Percentiles rank a stretch among this genome's conserved stretches.
phyloP scores from a whole-genome alignment of 2,113 vertebrate genomes.

The Engystomops pustulosus region DNA sequence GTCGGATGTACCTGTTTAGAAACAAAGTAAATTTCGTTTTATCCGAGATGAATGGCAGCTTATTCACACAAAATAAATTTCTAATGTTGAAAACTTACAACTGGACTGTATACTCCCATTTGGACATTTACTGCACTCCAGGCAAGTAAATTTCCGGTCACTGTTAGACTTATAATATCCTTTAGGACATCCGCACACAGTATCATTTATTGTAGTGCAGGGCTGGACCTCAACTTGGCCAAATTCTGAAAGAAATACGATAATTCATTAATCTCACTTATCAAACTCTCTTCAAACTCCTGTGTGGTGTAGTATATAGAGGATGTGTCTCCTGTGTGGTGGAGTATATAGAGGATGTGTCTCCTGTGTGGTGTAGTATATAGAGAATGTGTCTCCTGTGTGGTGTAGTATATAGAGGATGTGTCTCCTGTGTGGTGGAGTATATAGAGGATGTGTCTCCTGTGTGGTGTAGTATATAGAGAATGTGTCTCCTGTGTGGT shows the following conservation, averaged over 20 bases:
- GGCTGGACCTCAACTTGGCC: conserved; percentile 60
- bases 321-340: too few species aligned
- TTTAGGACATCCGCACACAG: conserved; percentile 65
- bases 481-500: too few species aligned
- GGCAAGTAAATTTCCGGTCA: conserved; percentile 58
- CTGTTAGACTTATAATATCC: conserved; percentile 58
- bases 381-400: too few species aligned
- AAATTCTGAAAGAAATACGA: conserved; percentile 50
- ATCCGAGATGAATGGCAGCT: too few species aligned
- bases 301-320: background rate
- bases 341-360: too few species aligned
- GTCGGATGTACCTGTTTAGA: background rate
- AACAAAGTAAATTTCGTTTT: background rate
- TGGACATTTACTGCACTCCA: conserved; percentile 61
- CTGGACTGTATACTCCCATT: conserved; percentile 55
- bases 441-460: background rate
- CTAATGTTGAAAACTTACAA: background rate
- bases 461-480: too few species aligned
- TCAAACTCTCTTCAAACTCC: too few species aligned
- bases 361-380: too few species aligned
- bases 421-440: background rate
- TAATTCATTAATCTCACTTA: background rate
- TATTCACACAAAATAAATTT: too few species aligned
- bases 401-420: too few species aligned
- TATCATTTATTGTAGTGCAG: conserved; percentile 65